These are phyloP conservation scores for Poeciliopsis turneri DNA, from an alignment of 2,797 vertebrate genomes.

Conservation along the genomic window DNA sequence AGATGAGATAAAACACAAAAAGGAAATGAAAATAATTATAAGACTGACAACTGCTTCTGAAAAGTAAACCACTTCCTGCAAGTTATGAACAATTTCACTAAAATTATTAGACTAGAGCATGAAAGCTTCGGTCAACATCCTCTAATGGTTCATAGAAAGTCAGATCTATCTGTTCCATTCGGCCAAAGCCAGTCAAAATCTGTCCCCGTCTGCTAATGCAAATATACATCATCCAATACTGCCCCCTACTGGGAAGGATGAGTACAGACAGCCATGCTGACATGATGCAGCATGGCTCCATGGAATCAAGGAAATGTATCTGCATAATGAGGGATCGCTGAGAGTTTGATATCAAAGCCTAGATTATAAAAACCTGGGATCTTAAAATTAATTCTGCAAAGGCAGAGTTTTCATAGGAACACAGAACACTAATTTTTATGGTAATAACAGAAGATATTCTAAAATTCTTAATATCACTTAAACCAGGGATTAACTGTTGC, in stretches of 20 bases:
- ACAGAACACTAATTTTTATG: background rate
- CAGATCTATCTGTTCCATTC: background rate
- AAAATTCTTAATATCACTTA: background rate
- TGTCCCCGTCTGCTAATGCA: background rate
- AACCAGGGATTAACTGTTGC: background rate
- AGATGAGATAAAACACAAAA: conserved; percentile 66
- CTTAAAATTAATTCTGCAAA: background rate
- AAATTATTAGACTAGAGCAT: conserved; percentile 13
- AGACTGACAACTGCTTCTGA: conserved; percentile 47
- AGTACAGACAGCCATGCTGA: conserved; percentile 17
- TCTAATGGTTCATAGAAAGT: background rate
- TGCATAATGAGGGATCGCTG: background rate
- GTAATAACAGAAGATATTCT: background rate
- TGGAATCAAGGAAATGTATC: background rate
- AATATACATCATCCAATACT: conserved; percentile 51
- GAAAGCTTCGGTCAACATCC: conserved; percentile 14
- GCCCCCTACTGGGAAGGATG: conserved; percentile 61
- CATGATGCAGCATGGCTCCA: background rate
- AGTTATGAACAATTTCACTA: conserved; percentile 37
- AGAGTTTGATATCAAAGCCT: background rate
- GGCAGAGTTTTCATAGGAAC: background rate
- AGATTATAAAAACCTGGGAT: background rate
- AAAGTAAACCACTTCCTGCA: conserved; percentile 43
- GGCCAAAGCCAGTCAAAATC: conserved; percentile 19
- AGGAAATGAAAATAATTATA: conserved; percentile 75